Evolutionary conservation across 2,797 vertebrate genomes (phyloP).

Genomic region (Austrolebias charrua): DNA sequence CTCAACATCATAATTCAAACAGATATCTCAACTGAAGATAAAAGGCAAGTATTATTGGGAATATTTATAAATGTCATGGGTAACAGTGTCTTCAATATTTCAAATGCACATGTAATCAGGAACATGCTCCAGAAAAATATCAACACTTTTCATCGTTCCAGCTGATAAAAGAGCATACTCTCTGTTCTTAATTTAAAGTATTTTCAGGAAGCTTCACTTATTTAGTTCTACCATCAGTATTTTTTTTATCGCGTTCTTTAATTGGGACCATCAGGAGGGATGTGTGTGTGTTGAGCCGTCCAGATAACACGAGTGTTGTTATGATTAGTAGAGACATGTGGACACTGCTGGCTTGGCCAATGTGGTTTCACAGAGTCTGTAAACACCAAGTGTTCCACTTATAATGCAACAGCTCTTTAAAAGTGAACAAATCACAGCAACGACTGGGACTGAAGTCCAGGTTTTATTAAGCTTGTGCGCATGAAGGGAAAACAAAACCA

Average conservation of each 20-base stretch:
- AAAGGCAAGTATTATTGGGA: not conserved
- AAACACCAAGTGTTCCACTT: not conserved
- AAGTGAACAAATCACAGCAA: not conserved
- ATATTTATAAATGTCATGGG: no score
- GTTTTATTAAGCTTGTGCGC: not conserved
- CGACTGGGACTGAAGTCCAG: not conserved
- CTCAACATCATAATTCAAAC: constrained; percentile 23
- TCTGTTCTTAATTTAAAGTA: not conserved
- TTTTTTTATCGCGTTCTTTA: not conserved
- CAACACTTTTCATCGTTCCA: not conserved
- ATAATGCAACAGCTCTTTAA: not conserved
- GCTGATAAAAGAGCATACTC: not conserved
- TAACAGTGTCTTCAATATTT: not conserved
- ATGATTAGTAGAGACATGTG: not conserved
- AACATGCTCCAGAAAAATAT: not conserved
- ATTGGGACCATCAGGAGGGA: not conserved
- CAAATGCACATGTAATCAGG: not conserved
- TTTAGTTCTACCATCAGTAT: not conserved
- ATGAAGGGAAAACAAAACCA: no score
- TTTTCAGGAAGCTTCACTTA: not conserved
- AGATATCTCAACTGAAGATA: constrained; percentile 1
- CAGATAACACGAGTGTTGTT: not conserved
- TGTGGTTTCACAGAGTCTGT: not conserved
- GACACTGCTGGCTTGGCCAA: not conserved
- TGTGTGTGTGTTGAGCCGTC: not conserved